Evolutionary conservation across 2,888 invertebrate genomes (phyloP), one percentile per base, ranked within the genome.

Genomic region (Xestia c-nigrum): DNA sequence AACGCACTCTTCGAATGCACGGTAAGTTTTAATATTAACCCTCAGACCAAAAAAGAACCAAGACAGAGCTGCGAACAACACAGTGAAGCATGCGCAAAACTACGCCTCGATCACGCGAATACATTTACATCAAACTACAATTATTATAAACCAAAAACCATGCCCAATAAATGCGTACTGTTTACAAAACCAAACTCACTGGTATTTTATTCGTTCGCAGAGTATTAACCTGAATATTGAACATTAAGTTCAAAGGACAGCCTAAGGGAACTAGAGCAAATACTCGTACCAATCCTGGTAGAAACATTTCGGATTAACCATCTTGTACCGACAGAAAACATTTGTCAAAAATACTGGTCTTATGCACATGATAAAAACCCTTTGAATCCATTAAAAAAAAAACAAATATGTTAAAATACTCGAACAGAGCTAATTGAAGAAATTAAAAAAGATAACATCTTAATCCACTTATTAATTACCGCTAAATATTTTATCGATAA

Each of bases 1-100:
- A 97, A 97, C 24, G 98, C 98, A 19, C 97, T 98, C 87, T 98
- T 97, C 91, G 95, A 97, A 66, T 98, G 98, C 94, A 97, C 97
- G 94, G 98, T 97, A 85, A 87, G 91, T 81, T 6, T 50, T 65
- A 10, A 46, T 21, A 31, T 40, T 16, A 7, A 31, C 31, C 31
- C 31, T 31, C 31, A 31, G 31, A 31, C 31, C 31, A 31, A 2
- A 31, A 31, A 31, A 31, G n/a, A 31, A 31, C 31, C 31, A 31
- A 31, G 31, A 31, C 31, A 31, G 31, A 1, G 31, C 31, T 31
- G 31, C 31, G 31, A 31, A 31, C 31, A 31, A 31, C 3, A 31
- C 31, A 31, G 31, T 31, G 31, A 31, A 31, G 31, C 31, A 31
- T 31, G 31, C 31, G 31, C 31, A 31, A 31, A 31, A 31, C 31